A percentile compares a stretch with the other conserved stretches of the same genome.
Evolutionary conservation across 2,113 vertebrate genomes (phyloP).

Genomic region (Tenrec ecaudatus): DNA sequence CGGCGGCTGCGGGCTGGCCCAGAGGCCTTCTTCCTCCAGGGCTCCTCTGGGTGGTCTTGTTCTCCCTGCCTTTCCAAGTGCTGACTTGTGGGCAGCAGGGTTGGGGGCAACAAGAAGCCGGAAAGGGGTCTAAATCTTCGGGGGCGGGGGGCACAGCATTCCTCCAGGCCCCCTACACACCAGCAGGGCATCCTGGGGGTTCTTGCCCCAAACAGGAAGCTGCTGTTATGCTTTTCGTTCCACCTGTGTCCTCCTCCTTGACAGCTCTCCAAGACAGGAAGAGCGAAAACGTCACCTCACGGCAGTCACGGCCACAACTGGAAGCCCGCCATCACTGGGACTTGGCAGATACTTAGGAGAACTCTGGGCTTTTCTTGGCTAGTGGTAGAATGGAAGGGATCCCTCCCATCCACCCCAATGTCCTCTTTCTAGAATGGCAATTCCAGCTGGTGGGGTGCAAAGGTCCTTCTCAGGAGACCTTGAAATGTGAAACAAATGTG

Average conservation of each 20-base stretch:
- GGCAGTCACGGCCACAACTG: background rate
- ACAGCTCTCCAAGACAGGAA: background rate
- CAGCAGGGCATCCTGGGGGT: background rate
- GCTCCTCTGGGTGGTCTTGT: background rate
- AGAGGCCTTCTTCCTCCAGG: background rate
- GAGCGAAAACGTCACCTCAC: background rate
- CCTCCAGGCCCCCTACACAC: background rate
- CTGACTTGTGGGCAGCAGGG: background rate
- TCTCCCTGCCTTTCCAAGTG: conserved; percentile 3
- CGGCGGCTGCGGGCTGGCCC: conserved; percentile 31
- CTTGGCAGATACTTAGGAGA: background rate
- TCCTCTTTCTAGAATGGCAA: background rate
- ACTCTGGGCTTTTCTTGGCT: background rate
- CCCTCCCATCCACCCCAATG: background rate
- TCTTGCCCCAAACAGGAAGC: conserved; percentile 47
- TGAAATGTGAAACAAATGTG: background rate
- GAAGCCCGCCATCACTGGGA: background rate
- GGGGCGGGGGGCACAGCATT: too few relatives aligned
- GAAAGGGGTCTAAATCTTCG: background rate
- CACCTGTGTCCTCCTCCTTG: background rate
- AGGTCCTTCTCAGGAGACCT: background rate
- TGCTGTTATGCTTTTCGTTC: background rate
- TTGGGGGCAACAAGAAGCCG: background rate
- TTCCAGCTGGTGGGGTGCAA: background rate
- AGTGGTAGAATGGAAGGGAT: background rate